A percentile compares a stretch with the other conserved stretches of the same genome.
Conservation (phyloP, 2,888 invertebrate genomes). For the Zootermopsis nevadensis region DNA sequence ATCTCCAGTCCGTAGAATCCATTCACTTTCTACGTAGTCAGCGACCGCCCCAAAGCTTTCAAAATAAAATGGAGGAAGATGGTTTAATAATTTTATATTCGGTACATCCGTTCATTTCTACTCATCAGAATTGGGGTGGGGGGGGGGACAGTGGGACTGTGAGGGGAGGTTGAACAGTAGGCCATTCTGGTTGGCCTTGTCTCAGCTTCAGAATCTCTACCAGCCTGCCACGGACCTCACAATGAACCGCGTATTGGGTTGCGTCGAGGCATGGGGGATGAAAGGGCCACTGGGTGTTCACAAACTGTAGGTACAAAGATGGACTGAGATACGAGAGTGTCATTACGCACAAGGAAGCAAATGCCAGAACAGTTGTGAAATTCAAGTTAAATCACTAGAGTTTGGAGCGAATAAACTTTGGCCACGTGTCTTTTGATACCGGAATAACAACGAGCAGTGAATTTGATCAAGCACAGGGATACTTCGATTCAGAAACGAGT, state of each 20-base stretch:
- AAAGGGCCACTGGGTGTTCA: background rate
- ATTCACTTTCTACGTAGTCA: no score
- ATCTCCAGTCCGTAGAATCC: no score
- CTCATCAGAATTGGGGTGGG: background rate
- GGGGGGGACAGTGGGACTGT: background rate
- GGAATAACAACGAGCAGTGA: no score
- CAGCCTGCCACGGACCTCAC: background rate
- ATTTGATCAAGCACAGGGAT: no score
- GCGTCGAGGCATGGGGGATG: background rate
- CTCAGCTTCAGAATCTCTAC: background rate
- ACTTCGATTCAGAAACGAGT: no score
- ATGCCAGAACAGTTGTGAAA: no score
- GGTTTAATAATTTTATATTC: background rate
- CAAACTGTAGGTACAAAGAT: no score
- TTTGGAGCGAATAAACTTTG: no score
- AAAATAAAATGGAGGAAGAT: background rate
- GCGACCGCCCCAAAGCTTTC: background rate
- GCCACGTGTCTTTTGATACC: no score
- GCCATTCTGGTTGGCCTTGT: constrained; percentile 37
- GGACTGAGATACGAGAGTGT: no score
- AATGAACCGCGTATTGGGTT: constrained; percentile 32
- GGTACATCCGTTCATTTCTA: constrained; percentile 17
- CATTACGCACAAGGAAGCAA: no score
- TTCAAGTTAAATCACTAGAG: no score
- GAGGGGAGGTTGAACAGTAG: background rate